Evolutionary conservation across 2,113 vertebrate genomes (phyloP), one percentile per base, ranked within the genome.

Genomic region (Phyllopteryx taeniolatus): DNA sequence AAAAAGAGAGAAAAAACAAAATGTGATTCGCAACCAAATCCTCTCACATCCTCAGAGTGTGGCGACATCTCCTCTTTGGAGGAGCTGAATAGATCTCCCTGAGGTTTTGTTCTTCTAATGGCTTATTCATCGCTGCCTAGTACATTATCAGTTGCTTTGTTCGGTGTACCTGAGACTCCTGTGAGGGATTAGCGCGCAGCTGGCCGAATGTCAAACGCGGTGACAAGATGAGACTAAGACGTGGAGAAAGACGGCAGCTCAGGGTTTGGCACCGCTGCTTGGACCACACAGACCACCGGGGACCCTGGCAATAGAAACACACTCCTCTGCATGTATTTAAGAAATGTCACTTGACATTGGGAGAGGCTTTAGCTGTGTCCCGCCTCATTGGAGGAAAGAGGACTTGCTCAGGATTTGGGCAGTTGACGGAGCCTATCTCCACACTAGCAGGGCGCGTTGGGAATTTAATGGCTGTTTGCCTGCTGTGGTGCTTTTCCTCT

Each of bases 341-440:
- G 84, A 91, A 90, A 88, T 82, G 81, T 88, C 88, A 84, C 87
- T 91, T 90, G 91, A 91, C 90, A 87, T 85, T 86, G 88, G 86
- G 83, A 84, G 79, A 84, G 86, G 85, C 84, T 91, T 90, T 86
- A 85, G 76, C 76, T 0, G 71, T 57, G 67, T 64, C 66, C 63
- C 66, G 60, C 68, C 33, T 64, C 86, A 86, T 72, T 62, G 75
- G 81, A 86, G 84, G 80, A 84, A 85, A 69, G 77, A 84, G 82
- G 84, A 83, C 85, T 85, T 79, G 88, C 79, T 83, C 75, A 83
- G 87, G 90, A 91, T 90, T 92, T 90, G 87, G 84, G 64, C 86
- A 84, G 88, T 85, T 87, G 86, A 85, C 68, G 76, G 62, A 72
- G 85, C 79, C 91, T 91, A 92, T 92, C 91, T 91, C 70, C 68